phyloP scores from a whole-genome alignment of 2,797 vertebrate genomes.

The Anguilla megastoma region DNA sequence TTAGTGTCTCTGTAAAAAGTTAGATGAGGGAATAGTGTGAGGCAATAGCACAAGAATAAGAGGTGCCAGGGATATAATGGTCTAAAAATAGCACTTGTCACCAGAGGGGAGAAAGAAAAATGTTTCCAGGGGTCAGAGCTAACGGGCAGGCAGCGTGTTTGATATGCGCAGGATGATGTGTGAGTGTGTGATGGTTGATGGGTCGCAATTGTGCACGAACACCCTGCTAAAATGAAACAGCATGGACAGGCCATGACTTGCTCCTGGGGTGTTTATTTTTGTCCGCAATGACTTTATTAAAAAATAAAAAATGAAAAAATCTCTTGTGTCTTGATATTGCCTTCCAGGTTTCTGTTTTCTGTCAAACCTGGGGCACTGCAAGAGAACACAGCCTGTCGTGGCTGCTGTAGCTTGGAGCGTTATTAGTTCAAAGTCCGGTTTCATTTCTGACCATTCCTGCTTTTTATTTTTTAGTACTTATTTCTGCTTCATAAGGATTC shows the following conservation, averaged over 20 bases:
- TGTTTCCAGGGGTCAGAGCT: slow-evolving; percentile 59
- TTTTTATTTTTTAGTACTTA: not conserved
- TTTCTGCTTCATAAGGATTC: not conserved
- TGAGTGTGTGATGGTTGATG: slow-evolving; percentile 48
- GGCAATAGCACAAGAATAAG: slow-evolving; percentile 57
- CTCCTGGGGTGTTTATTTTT: slow-evolving; percentile 45
- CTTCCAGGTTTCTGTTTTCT: not conserved
- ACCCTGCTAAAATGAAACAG: not conserved
- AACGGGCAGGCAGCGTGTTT: slow-evolving; percentile 48
- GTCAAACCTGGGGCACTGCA: not conserved
- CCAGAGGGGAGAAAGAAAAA: slow-evolving; percentile 64
- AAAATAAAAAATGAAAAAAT: slow-evolving; percentile 26
- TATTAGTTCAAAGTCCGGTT: not conserved
- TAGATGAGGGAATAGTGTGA: slow-evolving; percentile 68
- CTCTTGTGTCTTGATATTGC: slow-evolving; percentile 35
- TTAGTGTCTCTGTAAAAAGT: slow-evolving; percentile 58
- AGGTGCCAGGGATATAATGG: slow-evolving; percentile 50
- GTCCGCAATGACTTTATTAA: slow-evolving; percentile 46
- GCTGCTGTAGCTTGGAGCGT: not conserved
- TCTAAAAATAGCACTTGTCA: slow-evolving; percentile 75
- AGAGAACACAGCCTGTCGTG: not conserved
- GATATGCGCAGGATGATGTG: slow-evolving; percentile 56
- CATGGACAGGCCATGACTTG: not conserved
- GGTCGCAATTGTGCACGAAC: not conserved
- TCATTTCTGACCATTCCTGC: not conserved